phyloP scores from a whole-genome alignment of 2,888 invertebrate species.

The Diarsia mendica region DNA sequence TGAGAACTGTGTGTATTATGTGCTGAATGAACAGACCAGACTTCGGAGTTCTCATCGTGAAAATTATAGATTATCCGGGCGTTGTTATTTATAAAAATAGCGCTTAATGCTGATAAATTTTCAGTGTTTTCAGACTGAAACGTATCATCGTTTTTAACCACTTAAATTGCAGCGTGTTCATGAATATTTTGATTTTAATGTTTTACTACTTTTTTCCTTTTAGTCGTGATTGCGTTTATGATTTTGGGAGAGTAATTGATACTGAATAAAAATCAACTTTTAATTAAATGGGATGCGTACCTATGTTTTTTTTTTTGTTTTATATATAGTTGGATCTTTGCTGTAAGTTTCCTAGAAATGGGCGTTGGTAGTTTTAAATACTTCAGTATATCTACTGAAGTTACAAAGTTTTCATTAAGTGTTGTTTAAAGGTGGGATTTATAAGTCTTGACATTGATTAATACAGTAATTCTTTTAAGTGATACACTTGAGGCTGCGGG shows the following conservation, averaged over 20 bases:
- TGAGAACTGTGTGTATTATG: neutral
- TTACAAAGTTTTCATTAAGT: too few species aligned
- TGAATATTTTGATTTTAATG: slow-evolving; percentile 24
- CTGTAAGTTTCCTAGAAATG: too few species aligned
- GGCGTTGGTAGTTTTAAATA: too few species aligned
- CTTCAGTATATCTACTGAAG: too few species aligned
- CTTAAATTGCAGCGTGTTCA: slow-evolving; percentile 7
- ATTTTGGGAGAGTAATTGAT: neutral
- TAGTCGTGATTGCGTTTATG: too few species aligned
- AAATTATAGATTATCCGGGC: neutral
- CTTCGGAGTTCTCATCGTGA: neutral
- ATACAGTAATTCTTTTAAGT: too few species aligned
- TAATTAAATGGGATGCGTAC: neutral
- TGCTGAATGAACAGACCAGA: neutral
- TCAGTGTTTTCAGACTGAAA: slow-evolving; percentile 14
- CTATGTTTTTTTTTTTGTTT: too few species aligned
- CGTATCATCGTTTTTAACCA: slow-evolving; percentile 11
- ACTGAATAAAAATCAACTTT: neutral
- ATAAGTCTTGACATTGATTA: too few species aligned
- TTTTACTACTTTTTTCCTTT: neutral
- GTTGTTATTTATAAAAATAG: slow-evolving; percentile 14
- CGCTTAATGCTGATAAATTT: slow-evolving; percentile 22
- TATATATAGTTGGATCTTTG: too few species aligned
- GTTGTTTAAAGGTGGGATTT: too few species aligned
- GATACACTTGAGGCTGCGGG: too few species aligned